These are phyloP conservation scores for Microtus ochrogaster DNA, from an alignment of 2,113 vertebrate genomes.

Conservation along the genomic window DNA sequence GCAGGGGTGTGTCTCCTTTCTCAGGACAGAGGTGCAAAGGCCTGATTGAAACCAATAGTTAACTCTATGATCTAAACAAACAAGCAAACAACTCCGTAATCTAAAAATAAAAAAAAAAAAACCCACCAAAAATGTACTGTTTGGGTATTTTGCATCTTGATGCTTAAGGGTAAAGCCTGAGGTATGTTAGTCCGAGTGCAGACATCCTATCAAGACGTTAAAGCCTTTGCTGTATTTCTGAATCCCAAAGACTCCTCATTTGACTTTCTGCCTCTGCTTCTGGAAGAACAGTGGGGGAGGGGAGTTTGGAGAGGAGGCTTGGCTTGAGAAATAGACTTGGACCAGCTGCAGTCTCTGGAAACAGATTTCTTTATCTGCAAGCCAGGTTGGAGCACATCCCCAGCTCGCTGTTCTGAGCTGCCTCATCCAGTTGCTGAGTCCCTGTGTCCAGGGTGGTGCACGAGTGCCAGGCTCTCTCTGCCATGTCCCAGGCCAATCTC, in stretches of 20 bases:
- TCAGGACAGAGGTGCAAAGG: background rate
- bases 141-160: background rate
- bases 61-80: background rate
- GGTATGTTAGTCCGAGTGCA: background rate
- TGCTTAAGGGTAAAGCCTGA: slow-evolving; percentile 26
- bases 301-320: slow-evolving; percentile 67
- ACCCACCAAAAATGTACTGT: background rate
- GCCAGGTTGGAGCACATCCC: slow-evolving; percentile 87
- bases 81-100: background rate
- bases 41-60: background rate
- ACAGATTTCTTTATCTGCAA: slow-evolving; percentile 87
- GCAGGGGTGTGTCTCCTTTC: background rate
- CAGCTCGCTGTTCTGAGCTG: slow-evolving; percentile 78
- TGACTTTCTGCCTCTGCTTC: slow-evolving; percentile 61
- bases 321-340: slow-evolving; percentile 85
- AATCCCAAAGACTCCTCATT: background rate
- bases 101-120: background rate
- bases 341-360: slow-evolving; percentile 81
- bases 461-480: slow-evolving; percentile 65
- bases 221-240: background rate
- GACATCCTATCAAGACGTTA: background rate
- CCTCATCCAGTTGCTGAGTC: slow-evolving; percentile 69
- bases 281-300: slow-evolving; percentile 42
- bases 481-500: slow-evolving; percentile 65
- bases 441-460: slow-evolving; percentile 76